Evolutionary conservation across 2,113 vertebrate genomes (phyloP), one percentile per base, ranked within the genome.

Genomic region (Sphaerodactylus townsendi): DNA sequence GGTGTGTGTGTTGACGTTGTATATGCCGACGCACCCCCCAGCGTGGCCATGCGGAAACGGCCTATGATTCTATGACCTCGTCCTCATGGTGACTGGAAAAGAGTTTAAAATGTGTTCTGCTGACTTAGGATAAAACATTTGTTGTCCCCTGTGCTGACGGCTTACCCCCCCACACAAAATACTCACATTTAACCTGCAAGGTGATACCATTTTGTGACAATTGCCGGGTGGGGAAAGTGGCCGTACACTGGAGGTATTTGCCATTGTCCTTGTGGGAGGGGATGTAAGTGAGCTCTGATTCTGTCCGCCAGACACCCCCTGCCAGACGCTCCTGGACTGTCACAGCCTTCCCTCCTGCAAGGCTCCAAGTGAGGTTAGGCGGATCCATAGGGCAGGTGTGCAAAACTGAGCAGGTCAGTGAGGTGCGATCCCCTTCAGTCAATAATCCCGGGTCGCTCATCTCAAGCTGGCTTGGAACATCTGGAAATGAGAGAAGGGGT

Each of bases 121-220:
- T 50, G 48, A 50, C 13, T 10, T 6, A 50, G 13, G 48, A 50
- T 50, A 6, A 50, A 50, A 13, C 13, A 11, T 14, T 50, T 4
- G 13, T 10, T 50, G 50, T 23, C 2, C 19, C n/a, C 25, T 39
- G 10, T 2, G 17, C 23, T 28, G 10, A 8, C 35, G 11, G 3
- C 8, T 17, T 21, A 4, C 28, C 1, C 30, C 25, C 17, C 46
- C 30, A 44, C 48, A 56, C 11, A 19, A 30, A 50, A 4, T 37
- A 19, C 95, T 94, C 88, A 97, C 97, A 97, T 59, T 93, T 95
- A 37, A 97, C 92, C 39, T 94, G 94, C 37, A 97, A 82, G 56
- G 94, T 83, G 65, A 79, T 91, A 0, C 62, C 28, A 2, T 30
- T 56, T 5, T 82, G 44, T 35, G 87, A 30, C 39, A 23, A 46